A percentile compares a stretch with the other conserved stretches of the same genome.
Conservation (phyloP, 2,797 vertebrate species). For the Thripadectes ignobilis region DNA sequence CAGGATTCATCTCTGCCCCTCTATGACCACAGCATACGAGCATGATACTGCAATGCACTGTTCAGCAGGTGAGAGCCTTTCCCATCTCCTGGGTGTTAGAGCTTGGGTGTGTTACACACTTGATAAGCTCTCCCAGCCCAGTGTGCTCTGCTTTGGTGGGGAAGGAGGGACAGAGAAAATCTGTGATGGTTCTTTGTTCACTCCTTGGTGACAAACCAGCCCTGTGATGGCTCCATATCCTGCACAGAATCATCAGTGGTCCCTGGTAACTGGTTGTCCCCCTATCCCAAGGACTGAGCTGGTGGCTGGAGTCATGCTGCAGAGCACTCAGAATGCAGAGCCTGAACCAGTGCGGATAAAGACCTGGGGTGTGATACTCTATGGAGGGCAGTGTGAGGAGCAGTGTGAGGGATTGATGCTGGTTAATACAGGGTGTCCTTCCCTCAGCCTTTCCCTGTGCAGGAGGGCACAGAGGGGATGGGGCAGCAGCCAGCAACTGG, state of each 20-base stretch:
- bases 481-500: background rate
- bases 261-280: background rate
- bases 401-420: background rate
- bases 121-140: background rate
- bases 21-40: background rate
- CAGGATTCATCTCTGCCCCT: background rate
- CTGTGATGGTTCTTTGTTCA: background rate
- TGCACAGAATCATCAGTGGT: background rate
- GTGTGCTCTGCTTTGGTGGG: rapidly evolving
- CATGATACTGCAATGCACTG: background rate
- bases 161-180: background rate
- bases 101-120: background rate
- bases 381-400: background rate
- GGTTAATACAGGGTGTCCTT: background rate
- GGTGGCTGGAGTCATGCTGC: background rate
- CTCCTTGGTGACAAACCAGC: background rate
- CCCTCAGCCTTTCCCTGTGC: background rate
- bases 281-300: background rate
- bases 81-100: background rate
- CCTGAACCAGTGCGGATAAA: background rate
- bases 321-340: rapidly evolving
- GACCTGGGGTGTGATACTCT: background rate
- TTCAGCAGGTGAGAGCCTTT: background rate
- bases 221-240: background rate
- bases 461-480: background rate